Conservation (phyloP, 1,140 invertebrate species). For the Lithobius niger region DNA sequence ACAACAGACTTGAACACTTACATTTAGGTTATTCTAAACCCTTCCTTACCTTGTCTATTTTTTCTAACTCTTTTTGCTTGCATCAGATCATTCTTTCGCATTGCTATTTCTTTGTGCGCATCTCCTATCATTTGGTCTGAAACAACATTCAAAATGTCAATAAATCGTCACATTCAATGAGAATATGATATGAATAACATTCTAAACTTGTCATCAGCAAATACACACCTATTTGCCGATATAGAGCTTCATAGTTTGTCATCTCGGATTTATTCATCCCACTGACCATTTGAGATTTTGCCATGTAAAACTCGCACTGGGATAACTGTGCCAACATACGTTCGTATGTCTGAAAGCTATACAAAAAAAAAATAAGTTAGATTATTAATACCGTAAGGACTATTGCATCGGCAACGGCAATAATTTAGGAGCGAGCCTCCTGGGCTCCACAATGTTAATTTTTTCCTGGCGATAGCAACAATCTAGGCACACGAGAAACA, state of each 20-base stretch:
- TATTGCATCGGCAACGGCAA: too few relatives aligned
- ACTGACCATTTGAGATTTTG: slow-evolving; percentile 62
- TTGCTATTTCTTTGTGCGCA: slow-evolving; percentile 16
- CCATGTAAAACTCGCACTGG: slow-evolving; percentile 75
- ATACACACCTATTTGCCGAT: slow-evolving; percentile 49
- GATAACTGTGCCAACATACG: slow-evolving; percentile 64
- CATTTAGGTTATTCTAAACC: too few relatives aligned
- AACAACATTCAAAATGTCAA: slow-evolving; percentile 1
- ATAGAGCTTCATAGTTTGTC: slow-evolving; percentile 65
- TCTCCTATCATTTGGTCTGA: slow-evolving; percentile 13
- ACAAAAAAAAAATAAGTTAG: slow-evolving; percentile 16
- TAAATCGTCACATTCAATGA: too few relatives aligned
- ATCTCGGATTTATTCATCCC: slow-evolving; percentile 72
- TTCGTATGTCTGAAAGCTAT: slow-evolving; percentile 44
- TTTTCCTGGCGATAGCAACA: too few relatives aligned
- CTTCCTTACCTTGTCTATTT: slow-evolving; percentile 52
- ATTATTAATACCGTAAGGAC: too few relatives aligned
- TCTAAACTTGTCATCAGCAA: background rate
- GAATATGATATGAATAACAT: too few relatives aligned
- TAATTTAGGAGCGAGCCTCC: too few relatives aligned
- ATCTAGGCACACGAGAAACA: too few relatives aligned
- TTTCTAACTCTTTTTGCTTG: slow-evolving; percentile 45
- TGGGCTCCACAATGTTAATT: too few relatives aligned
- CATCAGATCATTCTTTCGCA: slow-evolving; percentile 30
- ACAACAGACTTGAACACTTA: background rate